Conservation (phyloP, 2,888 invertebrate species). For the Folsomia manolachei region DNA sequence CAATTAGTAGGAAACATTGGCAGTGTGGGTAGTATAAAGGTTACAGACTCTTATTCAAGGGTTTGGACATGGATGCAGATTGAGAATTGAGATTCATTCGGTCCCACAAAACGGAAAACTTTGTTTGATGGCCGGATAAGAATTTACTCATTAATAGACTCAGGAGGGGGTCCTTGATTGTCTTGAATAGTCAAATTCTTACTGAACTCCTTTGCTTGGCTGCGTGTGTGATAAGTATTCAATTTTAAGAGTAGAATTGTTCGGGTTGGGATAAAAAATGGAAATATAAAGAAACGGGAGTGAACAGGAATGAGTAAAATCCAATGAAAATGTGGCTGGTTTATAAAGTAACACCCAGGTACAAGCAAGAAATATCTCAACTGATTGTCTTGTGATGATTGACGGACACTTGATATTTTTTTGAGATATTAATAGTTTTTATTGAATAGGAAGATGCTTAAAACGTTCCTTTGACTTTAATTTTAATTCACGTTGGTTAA, state of each 20-base stretch:
- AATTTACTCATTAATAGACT: conserved; percentile 51
- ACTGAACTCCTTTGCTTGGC: too few relatives aligned
- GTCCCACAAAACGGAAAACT: neutral
- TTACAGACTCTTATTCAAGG: too few relatives aligned
- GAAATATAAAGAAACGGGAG: conserved; percentile 15
- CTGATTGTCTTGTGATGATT: conserved; percentile 4
- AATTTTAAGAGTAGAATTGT: too few relatives aligned
- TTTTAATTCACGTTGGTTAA: too few relatives aligned
- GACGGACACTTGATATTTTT: conserved; percentile 46
- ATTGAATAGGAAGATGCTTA: too few relatives aligned
- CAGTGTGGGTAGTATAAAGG: neutral
- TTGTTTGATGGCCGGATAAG: conserved; percentile 48
- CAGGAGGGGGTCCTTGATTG: conserved; percentile 51
- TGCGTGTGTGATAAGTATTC: neutral
- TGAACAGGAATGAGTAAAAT: conserved; percentile 23
- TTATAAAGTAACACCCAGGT: conserved; percentile 32
- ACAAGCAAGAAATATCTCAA: neutral
- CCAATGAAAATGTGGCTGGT: conserved; percentile 44
- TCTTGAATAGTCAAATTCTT: conserved; percentile 42
- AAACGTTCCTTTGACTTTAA: too few relatives aligned
- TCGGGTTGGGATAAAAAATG: conserved; percentile 22
- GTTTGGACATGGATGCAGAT: neutral
- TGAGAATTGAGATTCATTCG: neutral
- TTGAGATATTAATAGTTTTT: conserved; percentile 45
- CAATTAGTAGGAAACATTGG: neutral